A percentile compares a stretch with the other conserved stretches of the same genome.
These are phyloP conservation scores for Nicator chloris DNA, from an alignment of 2,113 vertebrate genomes.

Conservation along the genomic window DNA sequence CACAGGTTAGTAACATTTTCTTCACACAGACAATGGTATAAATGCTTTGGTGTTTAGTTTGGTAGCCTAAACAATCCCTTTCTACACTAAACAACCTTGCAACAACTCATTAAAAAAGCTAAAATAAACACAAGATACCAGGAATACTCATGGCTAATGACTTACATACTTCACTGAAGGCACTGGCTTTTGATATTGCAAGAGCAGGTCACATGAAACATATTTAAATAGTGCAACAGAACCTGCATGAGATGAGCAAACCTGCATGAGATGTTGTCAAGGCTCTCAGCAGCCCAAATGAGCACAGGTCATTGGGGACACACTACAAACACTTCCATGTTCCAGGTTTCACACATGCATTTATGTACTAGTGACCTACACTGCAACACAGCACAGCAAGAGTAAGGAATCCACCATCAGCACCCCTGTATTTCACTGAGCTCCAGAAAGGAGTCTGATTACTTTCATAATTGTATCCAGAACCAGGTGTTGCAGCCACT, in stretches of 20 bases:
- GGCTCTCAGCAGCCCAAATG: not conserved
- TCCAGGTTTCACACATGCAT: not conserved
- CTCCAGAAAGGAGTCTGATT: not conserved
- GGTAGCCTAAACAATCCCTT: not conserved
- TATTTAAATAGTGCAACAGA: not conserved
- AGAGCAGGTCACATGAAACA: not conserved
- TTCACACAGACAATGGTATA: not conserved
- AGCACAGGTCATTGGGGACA: not conserved
- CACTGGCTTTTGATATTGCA: not conserved
- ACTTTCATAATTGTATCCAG: not conserved
- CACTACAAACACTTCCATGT: not conserved
- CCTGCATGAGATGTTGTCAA: not conserved
- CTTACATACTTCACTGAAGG: not conserved
- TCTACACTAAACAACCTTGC: not conserved
- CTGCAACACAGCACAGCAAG: not conserved
- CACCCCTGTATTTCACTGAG: not conserved
- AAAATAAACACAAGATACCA: not conserved
- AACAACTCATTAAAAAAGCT: not conserved
- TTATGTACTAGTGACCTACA: not conserved
- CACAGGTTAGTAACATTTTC: not conserved
- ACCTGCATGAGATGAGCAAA: not conserved
- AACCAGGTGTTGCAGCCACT: not conserved
- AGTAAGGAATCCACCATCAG: not conserved
- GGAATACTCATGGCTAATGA: not conserved
- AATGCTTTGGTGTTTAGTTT: not conserved